These are phyloP conservation scores for Invenusta paracnida DNA, from an alignment of 2,888 invertebrate genomes.

Conservation along the genomic window DNA sequence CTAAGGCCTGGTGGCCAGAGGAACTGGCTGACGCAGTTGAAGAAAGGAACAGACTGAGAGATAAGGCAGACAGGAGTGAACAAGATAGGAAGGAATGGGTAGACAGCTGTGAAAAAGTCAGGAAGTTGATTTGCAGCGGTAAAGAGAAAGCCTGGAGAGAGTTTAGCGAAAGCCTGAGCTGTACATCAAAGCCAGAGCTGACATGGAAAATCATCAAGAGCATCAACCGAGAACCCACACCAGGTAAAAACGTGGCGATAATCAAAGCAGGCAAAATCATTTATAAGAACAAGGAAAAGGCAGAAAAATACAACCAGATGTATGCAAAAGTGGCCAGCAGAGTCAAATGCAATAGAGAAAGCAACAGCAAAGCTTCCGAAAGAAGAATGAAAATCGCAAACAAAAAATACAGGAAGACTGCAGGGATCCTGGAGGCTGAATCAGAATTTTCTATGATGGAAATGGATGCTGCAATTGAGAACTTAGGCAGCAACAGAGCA, in stretches of 20 bases:
- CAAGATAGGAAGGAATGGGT: constrained; percentile 1
- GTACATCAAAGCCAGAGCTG: neutral
- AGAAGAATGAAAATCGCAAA: neutral
- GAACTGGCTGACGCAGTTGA: constrained; percentile 19
- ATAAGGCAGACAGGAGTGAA: neutral
- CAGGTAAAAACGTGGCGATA: neutral
- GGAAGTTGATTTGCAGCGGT: neutral
- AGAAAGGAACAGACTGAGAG: constrained; percentile 2
- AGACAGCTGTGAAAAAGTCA: neutral
- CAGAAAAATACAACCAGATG: constrained; percentile 3
- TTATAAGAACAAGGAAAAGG: neutral
- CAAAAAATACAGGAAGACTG: constrained; percentile 17
- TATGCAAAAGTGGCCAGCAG: neutral
- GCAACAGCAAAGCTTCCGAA: neutral
- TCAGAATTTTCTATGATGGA: neutral
- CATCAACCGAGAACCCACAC: neutral
- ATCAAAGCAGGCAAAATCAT: constrained; percentile 27
- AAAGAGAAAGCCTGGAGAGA: constrained; percentile 11
- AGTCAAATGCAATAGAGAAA: neutral
- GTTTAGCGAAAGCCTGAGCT: constrained; percentile 4
- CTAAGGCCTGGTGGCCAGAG: constrained; percentile 24
- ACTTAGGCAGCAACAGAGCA: constrained; percentile 19
- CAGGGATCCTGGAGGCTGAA: neutral
- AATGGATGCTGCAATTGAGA: neutral
- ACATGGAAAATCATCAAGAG: constrained; percentile 32